phyloP scores from a whole-genome alignment of 2,797 vertebrate genomes.

The Melanotaenia boesemani region DNA sequence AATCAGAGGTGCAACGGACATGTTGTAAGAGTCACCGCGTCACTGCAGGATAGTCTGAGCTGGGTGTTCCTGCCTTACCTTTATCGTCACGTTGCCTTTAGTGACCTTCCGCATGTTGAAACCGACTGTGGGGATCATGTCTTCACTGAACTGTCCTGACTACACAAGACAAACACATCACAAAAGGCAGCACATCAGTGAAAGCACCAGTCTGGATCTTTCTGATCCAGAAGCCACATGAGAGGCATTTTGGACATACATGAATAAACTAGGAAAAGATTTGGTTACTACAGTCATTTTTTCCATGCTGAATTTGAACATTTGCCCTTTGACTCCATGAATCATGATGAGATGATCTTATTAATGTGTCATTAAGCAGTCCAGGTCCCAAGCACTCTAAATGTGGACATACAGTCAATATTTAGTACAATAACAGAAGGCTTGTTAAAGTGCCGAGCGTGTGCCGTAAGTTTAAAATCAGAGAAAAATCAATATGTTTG shows the following conservation, averaged over 20 bases:
- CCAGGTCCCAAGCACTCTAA: not conserved
- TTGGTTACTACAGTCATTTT: not conserved
- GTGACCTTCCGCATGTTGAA: slow-evolving; percentile 99
- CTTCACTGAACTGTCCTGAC: slow-evolving; percentile 99
- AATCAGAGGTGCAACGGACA: no score
- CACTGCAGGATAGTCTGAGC: not conserved
- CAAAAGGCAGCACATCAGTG: not conserved
- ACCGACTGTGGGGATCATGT: slow-evolving; percentile 99
- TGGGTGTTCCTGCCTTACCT: slow-evolving; percentile 80
- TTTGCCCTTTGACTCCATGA: slow-evolving; percentile 6
- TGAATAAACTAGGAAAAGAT: slow-evolving; percentile 11
- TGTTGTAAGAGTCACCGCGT: not conserved
- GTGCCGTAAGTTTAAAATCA: not conserved
- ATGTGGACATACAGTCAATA: not conserved
- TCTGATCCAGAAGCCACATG: slow-evolving; percentile 10
- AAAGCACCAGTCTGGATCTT: not conserved
- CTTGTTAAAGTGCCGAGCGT: not conserved
- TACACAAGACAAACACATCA: slow-evolving; percentile 64
- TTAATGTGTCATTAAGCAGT: slow-evolving; percentile 12
- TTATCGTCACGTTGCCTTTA: slow-evolving; percentile 99
- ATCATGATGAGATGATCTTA: slow-evolving; percentile 29
- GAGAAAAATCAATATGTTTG: not conserved
- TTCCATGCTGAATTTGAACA: not conserved
- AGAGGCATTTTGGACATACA: not conserved
- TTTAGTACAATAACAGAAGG: not conserved